Evolutionary conservation across 2,113 vertebrate species (phyloP), one percentile per base, ranked within the genome.

Genomic region (Axis porcinus): DNA sequence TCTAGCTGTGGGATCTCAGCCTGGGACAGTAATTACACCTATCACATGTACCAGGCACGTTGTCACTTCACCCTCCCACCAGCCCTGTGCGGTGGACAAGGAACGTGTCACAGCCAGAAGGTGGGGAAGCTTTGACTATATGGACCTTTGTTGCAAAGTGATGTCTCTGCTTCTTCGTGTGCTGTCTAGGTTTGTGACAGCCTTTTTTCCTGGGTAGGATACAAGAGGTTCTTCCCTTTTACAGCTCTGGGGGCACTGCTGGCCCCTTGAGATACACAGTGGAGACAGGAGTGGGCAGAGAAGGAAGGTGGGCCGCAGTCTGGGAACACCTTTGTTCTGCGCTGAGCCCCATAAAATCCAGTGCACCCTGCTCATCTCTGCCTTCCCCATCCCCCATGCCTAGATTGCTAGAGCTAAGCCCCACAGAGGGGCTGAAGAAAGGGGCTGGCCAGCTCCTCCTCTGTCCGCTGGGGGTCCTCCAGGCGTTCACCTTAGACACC

Each of bases 181-280:
- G 67, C 67, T 70, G 19, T 70, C n/a, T 6, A 40, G 19, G n/a
- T 40, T 40, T 40, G n/a, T 70, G 67, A 40, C 3, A 2, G 0
- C 19, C 23, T 36, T 70, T 70, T 11, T 70, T 5, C 67, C n/a
- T 40, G n/a, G 67, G n/a, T 40, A 70, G n/a, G 67, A 70, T 70
- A 70, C 67, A 70, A 40, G 40, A 70, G 19, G n/a, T 40, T 70
- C 67, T 70, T 40, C 67, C 8, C 19, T 5, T 12, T 70, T 40
- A 40, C n/a, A 23, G 67, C 0, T 5, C 17, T 25, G 7, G 6
- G 19, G 16, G 25, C 9, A 11, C 74, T 5, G 12, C 16, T 25
- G 55, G 76, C 30, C 50, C 58, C 21, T 33, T 6, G 10, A 43
- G 57, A 47, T 9, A 13, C n/a, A 47, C 64, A 57, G 23, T 21